Evolutionary conservation across 2,113 vertebrate genomes (phyloP).

Genomic region (Bubo scandiacus): DNA sequence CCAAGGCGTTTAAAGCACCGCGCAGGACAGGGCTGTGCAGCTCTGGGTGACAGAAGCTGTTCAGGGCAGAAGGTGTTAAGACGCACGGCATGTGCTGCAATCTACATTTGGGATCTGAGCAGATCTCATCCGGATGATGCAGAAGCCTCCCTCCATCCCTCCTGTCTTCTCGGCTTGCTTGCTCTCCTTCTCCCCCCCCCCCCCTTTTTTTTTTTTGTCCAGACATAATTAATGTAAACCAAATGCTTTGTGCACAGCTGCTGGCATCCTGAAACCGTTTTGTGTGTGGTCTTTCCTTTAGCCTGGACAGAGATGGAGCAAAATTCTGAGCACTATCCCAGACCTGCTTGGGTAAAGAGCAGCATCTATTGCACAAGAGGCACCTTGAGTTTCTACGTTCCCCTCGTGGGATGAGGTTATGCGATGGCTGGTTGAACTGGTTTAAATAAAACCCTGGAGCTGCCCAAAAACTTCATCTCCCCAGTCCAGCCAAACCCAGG

Average conservation of each 20-base stretch:
- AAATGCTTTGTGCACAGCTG: slow-evolving; percentile 15
- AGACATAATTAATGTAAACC: slow-evolving; percentile 32
- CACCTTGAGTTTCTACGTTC: background rate
- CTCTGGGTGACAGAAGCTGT: background rate
- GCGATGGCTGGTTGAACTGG: background rate
- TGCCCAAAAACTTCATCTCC: background rate
- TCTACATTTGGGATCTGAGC: background rate
- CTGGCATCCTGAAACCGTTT: slow-evolving; percentile 26
- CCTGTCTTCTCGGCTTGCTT: background rate
- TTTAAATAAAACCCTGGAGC: background rate
- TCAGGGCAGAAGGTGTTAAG: background rate
- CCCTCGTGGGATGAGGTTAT: background rate
- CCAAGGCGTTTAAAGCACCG: fast-evolving
- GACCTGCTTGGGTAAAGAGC: slow-evolving; percentile 16
- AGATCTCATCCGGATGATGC: background rate
- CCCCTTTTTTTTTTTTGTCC: background rate
- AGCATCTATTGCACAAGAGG: background rate
- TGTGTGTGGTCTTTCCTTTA: slow-evolving; percentile 42
- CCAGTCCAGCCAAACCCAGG: background rate
- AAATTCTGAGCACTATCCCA: slow-evolving; percentile 34
- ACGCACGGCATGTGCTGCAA: background rate
- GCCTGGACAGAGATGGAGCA: slow-evolving; percentile 28
- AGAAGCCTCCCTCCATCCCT: background rate
- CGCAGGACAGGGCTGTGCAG: fast-evolving
- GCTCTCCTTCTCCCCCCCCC: background rate